phyloP scores from a whole-genome alignment of 2,888 invertebrate species.

The Cataglyphis rosenhaueri region DNA sequence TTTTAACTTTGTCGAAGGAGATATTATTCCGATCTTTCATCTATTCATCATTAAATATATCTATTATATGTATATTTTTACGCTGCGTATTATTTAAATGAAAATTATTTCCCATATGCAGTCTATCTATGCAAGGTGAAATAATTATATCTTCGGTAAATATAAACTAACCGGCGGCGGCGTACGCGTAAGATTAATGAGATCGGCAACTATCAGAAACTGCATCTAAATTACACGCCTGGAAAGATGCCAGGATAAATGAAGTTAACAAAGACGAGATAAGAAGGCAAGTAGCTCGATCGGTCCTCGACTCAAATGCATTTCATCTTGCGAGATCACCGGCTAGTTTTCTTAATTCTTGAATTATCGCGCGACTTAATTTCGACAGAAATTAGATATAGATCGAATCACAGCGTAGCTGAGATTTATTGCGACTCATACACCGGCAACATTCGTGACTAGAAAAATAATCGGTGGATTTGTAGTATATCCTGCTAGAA shows the following conservation, averaged over 20 bases:
- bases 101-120: neutral
- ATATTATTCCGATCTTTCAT: neutral
- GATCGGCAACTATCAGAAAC: constrained; percentile 41
- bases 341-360: constrained; percentile 53
- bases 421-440: constrained; percentile 44
- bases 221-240: constrained; percentile 37
- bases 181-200: constrained; percentile 24
- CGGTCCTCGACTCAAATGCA: constrained; percentile 3
- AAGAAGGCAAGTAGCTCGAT: constrained; percentile 12
- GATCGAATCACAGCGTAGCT: constrained; percentile 39
- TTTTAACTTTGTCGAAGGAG: neutral
- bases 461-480: constrained; percentile 38
- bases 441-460: constrained; percentile 55
- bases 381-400: constrained; percentile 58
- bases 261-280: constrained; percentile 31
- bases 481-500: constrained; percentile 6
- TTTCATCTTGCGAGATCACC: constrained; percentile 52
- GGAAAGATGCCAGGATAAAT: constrained; percentile 27
- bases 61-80: neutral
- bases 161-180: constrained; percentile 8
- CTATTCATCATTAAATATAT: neutral
- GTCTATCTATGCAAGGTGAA: neutral
- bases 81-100: neutral
- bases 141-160: constrained; percentile 37
- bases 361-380: constrained; percentile 51